Base-by-base conservation (phyloP, 2,113 vertebrate species). In the Cynoglossus semilaevis region DNA sequence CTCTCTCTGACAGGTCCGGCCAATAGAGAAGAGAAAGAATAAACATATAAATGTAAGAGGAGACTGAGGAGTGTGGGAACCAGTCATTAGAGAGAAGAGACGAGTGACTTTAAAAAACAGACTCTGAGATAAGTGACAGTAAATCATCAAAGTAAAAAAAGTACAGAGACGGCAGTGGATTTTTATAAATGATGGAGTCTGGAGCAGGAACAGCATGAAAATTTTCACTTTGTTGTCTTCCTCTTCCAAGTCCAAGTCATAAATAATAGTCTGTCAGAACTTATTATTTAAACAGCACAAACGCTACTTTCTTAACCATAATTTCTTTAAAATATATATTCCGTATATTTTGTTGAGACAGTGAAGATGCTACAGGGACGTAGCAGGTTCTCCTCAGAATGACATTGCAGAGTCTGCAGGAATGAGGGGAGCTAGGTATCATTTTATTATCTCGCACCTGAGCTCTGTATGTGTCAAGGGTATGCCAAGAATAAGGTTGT, bases 1-100 rank as follows among this genome's bases (percentile, higher is more conserved):
- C n/a, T n/a, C n/a, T n/a, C n/a, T n/a, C n/a, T 62, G 56, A 77
- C 72, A 81, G 51, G 85, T 74, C 62, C 72, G 66, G 76, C 34
- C 41, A 61, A 47, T 54, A 70, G 63, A 43, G 51, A 62, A 36
- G 54, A 47, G 55, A 52, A 63, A 56, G 47, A 19, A 8, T 13
- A 45, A 67, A 57, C 2, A 11, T 10, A 29, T 29, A 29, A 29
- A 67, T 45, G 9, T 16, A 44, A 10, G 8, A 15, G 55, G 35
- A 63, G 37, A 61, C 43, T 12, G 50, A 57, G 14, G 14, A 44
- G 46, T 22, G 46, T 48, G 60, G 63, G 37, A 70, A 77, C 53
- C 22, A 52, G 71, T 86, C 70, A 85, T 83, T 77, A 81, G 19
- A 63, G 19, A 37, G 35, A 71, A 6, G 29, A 22, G 54, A 19